Evolutionary conservation across 2,888 invertebrate genomes (phyloP).

Genomic region (Pegoplata infirma): DNA sequence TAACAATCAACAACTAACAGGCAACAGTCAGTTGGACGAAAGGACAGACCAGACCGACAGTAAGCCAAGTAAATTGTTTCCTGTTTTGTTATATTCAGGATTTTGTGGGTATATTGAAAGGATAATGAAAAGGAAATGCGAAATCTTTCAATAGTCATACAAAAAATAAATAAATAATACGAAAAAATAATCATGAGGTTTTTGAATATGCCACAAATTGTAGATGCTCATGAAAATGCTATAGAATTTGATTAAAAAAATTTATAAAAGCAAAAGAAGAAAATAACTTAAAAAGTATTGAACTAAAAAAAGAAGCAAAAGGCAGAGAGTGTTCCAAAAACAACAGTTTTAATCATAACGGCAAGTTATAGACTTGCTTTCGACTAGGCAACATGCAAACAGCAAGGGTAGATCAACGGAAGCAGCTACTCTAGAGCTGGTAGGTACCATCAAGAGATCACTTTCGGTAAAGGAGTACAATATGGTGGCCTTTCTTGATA

Average conservation of each 20-base stretch:
- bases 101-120: not conserved
- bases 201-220: constrained; percentile 44
- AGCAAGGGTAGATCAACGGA: too few species aligned
- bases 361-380: too few species aligned
- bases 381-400: too few species aligned
- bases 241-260: not conserved
- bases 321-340: too few species aligned
- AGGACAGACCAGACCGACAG: constrained; percentile 9
- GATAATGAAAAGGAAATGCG: constrained; percentile 47
- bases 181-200: constrained; percentile 38
- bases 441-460: too few species aligned
- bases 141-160: constrained; percentile 47
- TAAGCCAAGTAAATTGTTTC: constrained; percentile 45
- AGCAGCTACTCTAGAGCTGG: too few species aligned
- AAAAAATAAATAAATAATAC: not conserved
- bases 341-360: too few species aligned
- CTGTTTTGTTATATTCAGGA: constrained; percentile 13
- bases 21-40: not conserved
- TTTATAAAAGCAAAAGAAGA: not conserved
- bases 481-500: too few species aligned
- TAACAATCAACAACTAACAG: constrained; percentile 19
- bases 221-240: not conserved
- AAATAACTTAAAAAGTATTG: not conserved
- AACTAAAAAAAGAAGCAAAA: not conserved
- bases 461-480: too few species aligned